A percentile compares a stretch with the other conserved stretches of the same genome.
Evolutionary conservation across 2,113 vertebrate species (phyloP).

Genomic region (Aphyosemion australe): DNA sequence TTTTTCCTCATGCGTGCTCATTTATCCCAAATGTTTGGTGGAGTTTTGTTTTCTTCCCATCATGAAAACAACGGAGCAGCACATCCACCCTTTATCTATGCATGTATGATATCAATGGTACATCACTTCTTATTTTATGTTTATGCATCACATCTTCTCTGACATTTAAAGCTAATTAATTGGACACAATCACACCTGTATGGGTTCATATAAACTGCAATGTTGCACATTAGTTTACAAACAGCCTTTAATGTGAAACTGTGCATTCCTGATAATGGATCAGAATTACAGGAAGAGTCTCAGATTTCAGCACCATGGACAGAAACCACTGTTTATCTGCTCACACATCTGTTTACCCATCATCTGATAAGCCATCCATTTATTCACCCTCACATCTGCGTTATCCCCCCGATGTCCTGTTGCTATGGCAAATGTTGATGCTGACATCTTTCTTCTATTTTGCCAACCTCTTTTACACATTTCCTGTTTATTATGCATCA

Average conservation of each 20-base stretch:
- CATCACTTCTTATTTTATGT: too few relatives aligned
- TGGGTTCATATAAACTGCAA: not conserved
- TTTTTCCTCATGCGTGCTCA: too few relatives aligned
- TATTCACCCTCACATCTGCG: conserved; percentile 4
- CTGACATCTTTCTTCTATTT: not conserved
- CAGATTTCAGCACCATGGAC: conserved; percentile 62
- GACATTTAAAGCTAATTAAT: not conserved
- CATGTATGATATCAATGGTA: too few relatives aligned
- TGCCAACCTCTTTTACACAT: not conserved
- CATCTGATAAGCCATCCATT: conserved; percentile 23
- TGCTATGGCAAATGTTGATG: conserved; percentile 32
- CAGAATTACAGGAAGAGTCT: not conserved
- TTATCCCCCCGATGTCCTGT: conserved; percentile 9
- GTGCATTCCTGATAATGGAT: not conserved
- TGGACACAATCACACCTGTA: not conserved
- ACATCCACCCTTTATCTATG: too few relatives aligned
- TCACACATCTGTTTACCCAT: not conserved
- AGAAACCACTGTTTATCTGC: conserved; percentile 30
- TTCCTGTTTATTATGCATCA: not conserved
- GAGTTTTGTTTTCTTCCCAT: too few relatives aligned
- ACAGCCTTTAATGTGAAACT: not conserved
- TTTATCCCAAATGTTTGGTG: not conserved
- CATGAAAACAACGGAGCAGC: too few relatives aligned
- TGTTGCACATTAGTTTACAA: not conserved
- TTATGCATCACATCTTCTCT: not conserved